Evolutionary conservation across 30 jellyfish, hydroid and myxozoan genomes (phyloP), one percentile per base, ranked within the genome.

Genomic region (Calvadosia cruxmelitensis): DNA sequence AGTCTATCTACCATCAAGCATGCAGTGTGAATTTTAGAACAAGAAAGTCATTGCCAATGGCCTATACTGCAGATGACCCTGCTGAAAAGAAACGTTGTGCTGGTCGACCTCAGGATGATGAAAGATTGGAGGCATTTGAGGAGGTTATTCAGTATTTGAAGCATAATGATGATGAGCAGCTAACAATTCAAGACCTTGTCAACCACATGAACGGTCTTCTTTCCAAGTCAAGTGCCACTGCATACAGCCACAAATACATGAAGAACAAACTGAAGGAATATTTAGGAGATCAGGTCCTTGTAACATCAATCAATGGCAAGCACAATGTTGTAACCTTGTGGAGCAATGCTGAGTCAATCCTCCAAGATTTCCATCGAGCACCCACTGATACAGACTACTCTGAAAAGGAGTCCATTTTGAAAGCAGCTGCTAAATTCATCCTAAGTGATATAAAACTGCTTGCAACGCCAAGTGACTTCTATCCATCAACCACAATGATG

Each of bases 1-100:
- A 73, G 33, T 67, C 83, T 31, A 25, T 73, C 67, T 62, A 73
- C 67, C 72, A 63, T 63, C 77, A 32, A 73, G 29, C 24, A 30
- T 57, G 83, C 53, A 62, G 77, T 73, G 83, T 73, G 62, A 29
- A 73, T 70, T 73, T 57, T 73, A 30, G 83, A 48, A 73, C 83
- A 53, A 24, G 68, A 33, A 62, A 73, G 42, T 35, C 34, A 62
- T 34, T 34, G 53, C 32, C 42, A 34, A 52, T 7, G 52, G 48
- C 24, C 34, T 26, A 42, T 51, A 53, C 33, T 35, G 34, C 25
- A 50, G 67, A 27, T 31, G 33, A 71, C 31, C 81, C 25, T 32
- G 63, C 49, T 69, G 28, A 63, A 74, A 74, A 61, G 63, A 64
- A 73, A 64, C 81, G 81, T 5, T 57, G 27, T 27, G 27, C 27